Evolutionary conservation across 2,797 vertebrate genomes (phyloP), one percentile per base, ranked within the genome.

Genomic region (Nothura maculosa): DNA sequence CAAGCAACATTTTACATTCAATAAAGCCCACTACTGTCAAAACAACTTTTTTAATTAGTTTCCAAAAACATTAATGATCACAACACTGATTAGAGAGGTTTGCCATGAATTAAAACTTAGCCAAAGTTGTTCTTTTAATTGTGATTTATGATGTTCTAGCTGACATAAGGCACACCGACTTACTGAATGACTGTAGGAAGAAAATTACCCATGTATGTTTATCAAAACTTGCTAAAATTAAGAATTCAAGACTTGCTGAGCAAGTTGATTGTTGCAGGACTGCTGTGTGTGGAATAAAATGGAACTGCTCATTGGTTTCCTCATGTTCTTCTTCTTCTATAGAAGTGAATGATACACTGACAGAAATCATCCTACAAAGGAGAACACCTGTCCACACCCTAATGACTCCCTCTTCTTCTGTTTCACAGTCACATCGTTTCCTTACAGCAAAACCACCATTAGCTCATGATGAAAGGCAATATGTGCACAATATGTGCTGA

Each of bases 11-110:
- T 91, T 10, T 76, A 83, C 36, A 45, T 54, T 72, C 75, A 79
- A 64, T 80, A 45, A 85, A 89, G 75, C 57, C 85, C 54, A 38
- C 40, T 66, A 85, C 81, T 85, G 90, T 81, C 43, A 87, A 95
- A 83, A 40, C 40, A 87, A 72, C 67, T 79, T 87, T 96, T 81
- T 94, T 96, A 96, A 93, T 95, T 94, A 94, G 81, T 94, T 96
- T 97, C 97, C 95, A 97, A 90, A 89, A 96, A 69, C 73, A 83
- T 24, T 83, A 18, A 94, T 95, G 90, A 89, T 69, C 80, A 87
- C 90, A 87, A 78, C 91, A 86, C 81, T 87, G 87, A 96, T 96
- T 69, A 78, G 85, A 69, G 94, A 91, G 89, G 78, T 85, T 88
- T 72, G 75, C 87, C 70, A 73, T 66, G 80, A 95, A 88, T 90